Percentiles rank a stretch among this genome's conserved stretches.
Conservation (phyloP, 2,797 vertebrate species). For the Pogonophryne albipinna region DNA sequence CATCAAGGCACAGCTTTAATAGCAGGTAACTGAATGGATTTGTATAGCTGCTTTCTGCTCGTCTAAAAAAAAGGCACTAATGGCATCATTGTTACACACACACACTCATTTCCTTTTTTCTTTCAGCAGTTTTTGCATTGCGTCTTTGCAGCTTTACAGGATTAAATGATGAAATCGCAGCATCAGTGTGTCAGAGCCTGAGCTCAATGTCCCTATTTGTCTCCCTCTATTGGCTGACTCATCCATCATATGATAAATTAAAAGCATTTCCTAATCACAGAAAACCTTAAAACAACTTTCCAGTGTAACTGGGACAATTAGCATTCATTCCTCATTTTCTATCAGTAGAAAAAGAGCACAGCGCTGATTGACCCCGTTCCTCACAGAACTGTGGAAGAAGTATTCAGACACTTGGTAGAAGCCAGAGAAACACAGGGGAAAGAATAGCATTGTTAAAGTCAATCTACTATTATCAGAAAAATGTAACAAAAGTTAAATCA, state of each 20-base stretch:
- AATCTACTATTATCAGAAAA: not conserved
- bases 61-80: conserved; percentile 9
- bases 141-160: conserved; percentile 9
- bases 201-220: conserved; percentile 60
- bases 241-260: conserved; percentile 26
- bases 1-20: conserved; percentile 33
- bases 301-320: not conserved
- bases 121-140: not conserved
- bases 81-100: conserved; percentile 8
- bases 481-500: not conserved
- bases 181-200: conserved; percentile 21
- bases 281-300: conserved; percentile 9
- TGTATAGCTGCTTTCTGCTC: conserved; percentile 14
- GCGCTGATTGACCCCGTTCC: not conserved
- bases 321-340: not conserved
- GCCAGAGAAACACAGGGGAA: not conserved
- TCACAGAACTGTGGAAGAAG: not conserved
- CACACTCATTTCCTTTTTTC: not conserved
- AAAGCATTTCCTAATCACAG: conserved; percentile 26
- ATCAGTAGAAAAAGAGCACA: too few species aligned
- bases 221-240: conserved; percentile 77
- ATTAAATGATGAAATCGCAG: conserved; percentile 42
- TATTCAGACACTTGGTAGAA: not conserved
- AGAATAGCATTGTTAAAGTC: not conserved
- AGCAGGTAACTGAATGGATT: conserved; percentile 31